phyloP scores from a whole-genome alignment of 2,888 invertebrate species.

The Drosophila fungiperda region DNA sequence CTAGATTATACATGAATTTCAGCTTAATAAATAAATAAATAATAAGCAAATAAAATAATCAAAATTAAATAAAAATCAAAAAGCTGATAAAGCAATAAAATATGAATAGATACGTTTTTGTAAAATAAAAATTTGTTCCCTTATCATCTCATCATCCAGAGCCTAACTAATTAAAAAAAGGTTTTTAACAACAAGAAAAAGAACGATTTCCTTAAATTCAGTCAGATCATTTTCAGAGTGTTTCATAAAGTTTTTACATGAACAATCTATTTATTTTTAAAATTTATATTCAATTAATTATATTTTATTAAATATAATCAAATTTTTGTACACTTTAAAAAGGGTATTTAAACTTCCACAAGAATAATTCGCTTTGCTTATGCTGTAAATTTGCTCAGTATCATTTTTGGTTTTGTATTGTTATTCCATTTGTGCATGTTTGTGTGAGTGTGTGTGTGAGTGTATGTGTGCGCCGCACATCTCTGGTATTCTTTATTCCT shows the following conservation, averaged over 20 bases:
- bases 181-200: neutral
- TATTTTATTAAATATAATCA: neutral
- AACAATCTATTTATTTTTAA: neutral
- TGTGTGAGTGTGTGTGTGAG: constrained; percentile 12
- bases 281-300: neutral
- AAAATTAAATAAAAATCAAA: no score
- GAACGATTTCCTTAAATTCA: neutral
- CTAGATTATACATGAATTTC: neutral
- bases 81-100: no score
- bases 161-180: no score
- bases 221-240: neutral
- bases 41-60: no score
- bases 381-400: constrained; percentile 20
- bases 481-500: constrained; percentile 22
- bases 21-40: no score
- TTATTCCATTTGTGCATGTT: constrained; percentile 37
- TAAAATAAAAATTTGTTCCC: no score
- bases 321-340: neutral
- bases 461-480: constrained; percentile 29
- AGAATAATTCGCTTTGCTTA: neutral
- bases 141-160: no score
- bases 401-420: constrained; percentile 45
- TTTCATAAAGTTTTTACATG: neutral
- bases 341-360: neutral
- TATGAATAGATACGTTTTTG: neutral